Evolutionary conservation across 2,888 invertebrate species (phyloP).

Genomic region (Limnephilus marmoratus): DNA sequence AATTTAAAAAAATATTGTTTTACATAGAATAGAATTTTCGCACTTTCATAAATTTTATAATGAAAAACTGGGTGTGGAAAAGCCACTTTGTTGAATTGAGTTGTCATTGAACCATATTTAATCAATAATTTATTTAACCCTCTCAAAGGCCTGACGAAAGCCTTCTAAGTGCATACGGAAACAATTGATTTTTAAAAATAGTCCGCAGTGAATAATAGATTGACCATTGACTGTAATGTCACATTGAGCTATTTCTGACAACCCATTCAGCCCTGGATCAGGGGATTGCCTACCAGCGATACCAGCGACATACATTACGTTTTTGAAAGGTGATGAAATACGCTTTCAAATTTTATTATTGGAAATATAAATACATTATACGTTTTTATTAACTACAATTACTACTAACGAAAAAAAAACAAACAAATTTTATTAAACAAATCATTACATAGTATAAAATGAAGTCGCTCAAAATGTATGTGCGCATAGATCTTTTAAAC

Average conservation of each 20-base stretch:
- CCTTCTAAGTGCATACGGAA: not conserved
- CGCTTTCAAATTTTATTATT: too few relatives aligned
- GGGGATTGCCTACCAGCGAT: not conserved
- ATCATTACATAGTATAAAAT: too few relatives aligned
- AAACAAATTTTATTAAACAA: too few relatives aligned
- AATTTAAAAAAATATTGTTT: too few relatives aligned
- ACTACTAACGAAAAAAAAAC: too few relatives aligned
- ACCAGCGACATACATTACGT: not conserved
- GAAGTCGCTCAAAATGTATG: too few relatives aligned
- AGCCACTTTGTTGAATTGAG: too few relatives aligned
- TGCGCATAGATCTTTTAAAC: too few relatives aligned
- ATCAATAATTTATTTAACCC: not conserved
- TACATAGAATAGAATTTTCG: not conserved
- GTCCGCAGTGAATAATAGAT: not conserved
- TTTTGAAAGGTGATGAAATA: too few relatives aligned
- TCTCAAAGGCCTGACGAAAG: not conserved
- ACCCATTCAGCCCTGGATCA: not conserved
- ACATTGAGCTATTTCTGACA: not conserved
- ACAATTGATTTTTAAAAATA: not conserved
- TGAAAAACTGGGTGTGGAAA: too few relatives aligned
- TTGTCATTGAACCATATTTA: not conserved
- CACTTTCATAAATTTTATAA: not conserved
- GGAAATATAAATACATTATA: too few relatives aligned
- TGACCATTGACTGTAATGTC: not conserved
- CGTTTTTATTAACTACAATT: too few relatives aligned